A percentile compares a stretch with the other conserved stretches of the same genome.
Evolutionary conservation across 2,888 invertebrate species (phyloP).

Genomic region (Ichneumon xanthorius): DNA sequence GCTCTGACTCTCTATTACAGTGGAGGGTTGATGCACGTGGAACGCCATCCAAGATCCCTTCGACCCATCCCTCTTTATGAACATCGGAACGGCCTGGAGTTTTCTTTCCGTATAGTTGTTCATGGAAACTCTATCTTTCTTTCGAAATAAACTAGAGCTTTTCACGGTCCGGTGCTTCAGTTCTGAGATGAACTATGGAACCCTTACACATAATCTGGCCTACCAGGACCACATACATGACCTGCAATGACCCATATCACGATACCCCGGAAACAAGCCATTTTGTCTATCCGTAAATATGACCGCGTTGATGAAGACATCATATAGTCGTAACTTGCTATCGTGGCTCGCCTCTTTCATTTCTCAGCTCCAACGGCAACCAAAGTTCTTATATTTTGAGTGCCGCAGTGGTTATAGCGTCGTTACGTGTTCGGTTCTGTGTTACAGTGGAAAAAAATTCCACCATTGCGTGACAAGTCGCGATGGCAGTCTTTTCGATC

Average conservation of each 20-base stretch:
- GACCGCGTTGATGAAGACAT: no score
- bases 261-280: no score
- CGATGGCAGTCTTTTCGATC: constrained; percentile 63
- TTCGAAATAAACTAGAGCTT: constrained; percentile 24
- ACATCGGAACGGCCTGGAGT: constrained; percentile 45
- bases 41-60: constrained; percentile 51
- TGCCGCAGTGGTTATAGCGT: constrained; percentile 25
- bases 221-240: no score
- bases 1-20: constrained; percentile 19
- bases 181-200: background rate
- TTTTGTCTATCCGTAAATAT: no score
- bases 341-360: background rate
- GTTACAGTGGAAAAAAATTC: constrained; percentile 53
- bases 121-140: constrained; percentile 12
- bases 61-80: constrained; percentile 42
- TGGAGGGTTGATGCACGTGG: constrained; percentile 52
- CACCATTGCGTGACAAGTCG: constrained; percentile 66
- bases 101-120: constrained; percentile 48
- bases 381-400: constrained; percentile 15
- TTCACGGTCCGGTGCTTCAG: constrained; percentile 14
- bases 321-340: background rate
- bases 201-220: background rate
- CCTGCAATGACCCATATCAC: no score
- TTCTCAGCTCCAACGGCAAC: background rate
- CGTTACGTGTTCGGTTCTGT: constrained; percentile 4